These are phyloP conservation scores for Heliothis peltigera DNA, from an alignment of 2,888 invertebrate genomes.

Conservation along the genomic window DNA sequence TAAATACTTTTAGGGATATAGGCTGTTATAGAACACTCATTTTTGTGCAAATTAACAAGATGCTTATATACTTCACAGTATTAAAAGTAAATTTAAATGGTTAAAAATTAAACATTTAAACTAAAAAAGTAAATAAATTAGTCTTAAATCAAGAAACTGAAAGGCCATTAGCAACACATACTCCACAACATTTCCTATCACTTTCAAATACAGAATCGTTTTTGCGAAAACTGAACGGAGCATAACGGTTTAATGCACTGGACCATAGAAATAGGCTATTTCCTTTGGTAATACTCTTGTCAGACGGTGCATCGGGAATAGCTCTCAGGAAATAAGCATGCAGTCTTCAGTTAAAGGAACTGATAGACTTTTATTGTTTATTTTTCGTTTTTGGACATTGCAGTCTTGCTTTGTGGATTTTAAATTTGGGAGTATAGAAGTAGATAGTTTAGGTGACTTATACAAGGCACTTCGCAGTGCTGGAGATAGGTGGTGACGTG, in stretches of 20 bases:
- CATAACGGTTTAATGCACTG: slow-evolving; percentile 22
- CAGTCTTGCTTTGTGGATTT: not conserved
- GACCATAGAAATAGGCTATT: slow-evolving; percentile 50
- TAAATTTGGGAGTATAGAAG: too few relatives aligned
- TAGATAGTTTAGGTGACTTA: too few relatives aligned
- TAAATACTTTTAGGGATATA: too few relatives aligned
- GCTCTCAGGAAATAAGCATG: slow-evolving; percentile 60
- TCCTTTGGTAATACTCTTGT: slow-evolving; percentile 47
- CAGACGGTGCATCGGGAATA: slow-evolving; percentile 50
- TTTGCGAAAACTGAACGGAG: slow-evolving; percentile 12
- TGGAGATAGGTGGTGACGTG: too few relatives aligned
- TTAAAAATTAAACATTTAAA: too few relatives aligned
- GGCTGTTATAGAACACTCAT: too few relatives aligned
- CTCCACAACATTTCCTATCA: not conserved
- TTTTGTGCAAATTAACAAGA: too few relatives aligned
- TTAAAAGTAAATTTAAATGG: too few relatives aligned
- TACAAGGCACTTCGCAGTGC: too few relatives aligned
- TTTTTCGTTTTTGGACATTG: not conserved
- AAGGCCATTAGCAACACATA: not conserved
- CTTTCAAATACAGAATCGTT: not conserved
- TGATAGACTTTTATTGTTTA: slow-evolving; percentile 32
- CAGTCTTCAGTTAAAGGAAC: slow-evolving; percentile 47
- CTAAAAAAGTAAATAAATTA: too few relatives aligned
- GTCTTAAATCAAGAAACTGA: too few relatives aligned
- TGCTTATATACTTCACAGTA: too few relatives aligned